Evolutionary conservation across 2,888 invertebrate species (phyloP).

Genomic region (Kryphioiulus occultus): DNA sequence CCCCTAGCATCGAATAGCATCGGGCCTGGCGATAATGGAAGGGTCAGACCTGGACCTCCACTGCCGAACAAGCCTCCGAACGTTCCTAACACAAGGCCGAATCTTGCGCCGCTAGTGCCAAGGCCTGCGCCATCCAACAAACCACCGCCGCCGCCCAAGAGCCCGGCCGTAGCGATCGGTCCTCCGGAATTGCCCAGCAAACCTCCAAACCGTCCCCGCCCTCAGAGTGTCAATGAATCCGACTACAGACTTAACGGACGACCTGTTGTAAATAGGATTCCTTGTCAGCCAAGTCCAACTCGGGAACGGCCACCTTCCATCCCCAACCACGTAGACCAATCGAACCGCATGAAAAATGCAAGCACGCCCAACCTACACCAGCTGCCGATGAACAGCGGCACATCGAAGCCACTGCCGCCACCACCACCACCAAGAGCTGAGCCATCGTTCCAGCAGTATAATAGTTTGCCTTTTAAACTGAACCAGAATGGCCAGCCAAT

Average conservation of each 20-base stretch:
- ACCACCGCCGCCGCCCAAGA: conserved; percentile 73
- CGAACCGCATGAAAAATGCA: conserved; percentile 39
- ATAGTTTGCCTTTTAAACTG: neutral
- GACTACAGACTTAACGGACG: conserved; percentile 52
- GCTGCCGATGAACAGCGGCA: neutral
- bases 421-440: conserved; percentile 57
- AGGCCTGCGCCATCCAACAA: conserved; percentile 61
- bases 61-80: conserved; percentile 62
- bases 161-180: conserved; percentile 48
- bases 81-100: conserved; percentile 58
- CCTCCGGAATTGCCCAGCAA: conserved; percentile 56
- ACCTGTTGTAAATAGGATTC: conserved; percentile 33
- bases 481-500: conserved; percentile 18
- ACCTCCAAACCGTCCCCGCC: conserved; percentile 54
- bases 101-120: conserved; percentile 63
- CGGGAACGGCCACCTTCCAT: neutral
- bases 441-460: conserved; percentile 51
- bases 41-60: conserved; percentile 56
- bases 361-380: conserved; percentile 50
- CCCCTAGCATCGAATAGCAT: conserved; percentile 44
- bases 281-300: neutral
- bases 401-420: conserved; percentile 60
- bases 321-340: neutral
- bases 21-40: conserved; percentile 3
- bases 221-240: conserved; percentile 56